These are phyloP conservation scores for Danio jaintianensis DNA, from an alignment of 2,797 vertebrate genomes.

Conservation along the genomic window DNA sequence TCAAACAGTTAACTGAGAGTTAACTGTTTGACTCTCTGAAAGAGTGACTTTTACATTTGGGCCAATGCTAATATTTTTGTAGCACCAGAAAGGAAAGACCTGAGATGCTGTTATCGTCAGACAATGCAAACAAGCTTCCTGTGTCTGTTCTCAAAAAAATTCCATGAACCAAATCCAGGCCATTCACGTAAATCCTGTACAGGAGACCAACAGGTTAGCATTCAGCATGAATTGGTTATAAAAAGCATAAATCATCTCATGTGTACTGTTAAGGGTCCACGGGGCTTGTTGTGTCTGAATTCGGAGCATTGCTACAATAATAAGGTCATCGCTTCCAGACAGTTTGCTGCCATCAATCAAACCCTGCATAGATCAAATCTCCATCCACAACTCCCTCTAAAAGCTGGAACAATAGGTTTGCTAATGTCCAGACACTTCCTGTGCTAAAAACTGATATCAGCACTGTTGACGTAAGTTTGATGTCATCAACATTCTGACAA, in stretches of 20 bases:
- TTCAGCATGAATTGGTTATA: neutral
- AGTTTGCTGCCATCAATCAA: slow-evolving; percentile 36
- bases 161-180: slow-evolving; percentile 2
- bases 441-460: slow-evolving; percentile 34
- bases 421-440: slow-evolving; percentile 54
- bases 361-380: slow-evolving; percentile 24
- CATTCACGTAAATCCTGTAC: neutral
- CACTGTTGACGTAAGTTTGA: slow-evolving; percentile 36
- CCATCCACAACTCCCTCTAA: slow-evolving; percentile 2
- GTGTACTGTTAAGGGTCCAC: neutral
- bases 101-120: slow-evolving; percentile 13
- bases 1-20: neutral
- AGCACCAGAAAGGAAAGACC: slow-evolving; percentile 6
- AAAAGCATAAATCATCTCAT: neutral
- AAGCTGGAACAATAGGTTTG: slow-evolving; percentile 50
- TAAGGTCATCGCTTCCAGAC: slow-evolving; percentile 58
- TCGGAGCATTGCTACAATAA: slow-evolving; percentile 56
- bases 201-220: neutral
- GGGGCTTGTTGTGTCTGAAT: neutral
- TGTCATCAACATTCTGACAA: neutral
- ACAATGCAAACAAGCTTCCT: slow-evolving; percentile 32
- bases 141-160: slow-evolving; percentile 8
- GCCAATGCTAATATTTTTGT: slow-evolving; percentile 29
- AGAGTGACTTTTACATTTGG: neutral
- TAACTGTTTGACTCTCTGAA: slow-evolving; percentile 3